phyloP scores from a whole-genome alignment of 2,797 vertebrate genomes.

The Thunnus albacares region DNA sequence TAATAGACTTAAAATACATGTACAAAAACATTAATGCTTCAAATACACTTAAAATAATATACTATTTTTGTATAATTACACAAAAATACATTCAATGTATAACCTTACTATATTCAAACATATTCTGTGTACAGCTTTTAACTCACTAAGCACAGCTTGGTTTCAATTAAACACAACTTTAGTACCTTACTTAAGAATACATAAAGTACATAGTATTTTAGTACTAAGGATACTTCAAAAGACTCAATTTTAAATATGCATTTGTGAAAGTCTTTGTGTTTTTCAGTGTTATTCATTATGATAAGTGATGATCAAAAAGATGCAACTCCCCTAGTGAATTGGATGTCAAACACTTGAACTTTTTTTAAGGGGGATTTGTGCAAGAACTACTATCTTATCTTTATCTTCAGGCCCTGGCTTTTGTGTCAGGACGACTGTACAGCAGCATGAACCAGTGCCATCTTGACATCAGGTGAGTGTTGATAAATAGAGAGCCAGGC shows the following conservation, averaged over 20 bases:
- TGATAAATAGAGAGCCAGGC: slow-evolving; percentile 19
- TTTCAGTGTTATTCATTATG: slow-evolving; percentile 6
- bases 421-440: slow-evolving; percentile 3
- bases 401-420: slow-evolving; percentile 46
- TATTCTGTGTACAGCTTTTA: no score
- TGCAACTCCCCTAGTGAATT: background rate
- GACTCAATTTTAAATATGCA: background rate
- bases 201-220: no score
- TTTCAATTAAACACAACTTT: no score
- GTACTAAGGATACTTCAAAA: no score
- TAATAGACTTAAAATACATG: no score
- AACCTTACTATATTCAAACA: no score
- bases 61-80: no score
- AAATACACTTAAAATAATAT: no score
- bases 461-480: background rate
- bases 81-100: no score
- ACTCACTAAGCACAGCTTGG: no score
- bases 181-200: no score
- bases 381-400: slow-evolving; percentile 47
- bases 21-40: no score
- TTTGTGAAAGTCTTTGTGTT: background rate
- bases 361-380: slow-evolving; percentile 1
- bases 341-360: background rate
- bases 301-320: background rate
- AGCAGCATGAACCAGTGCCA: background rate